A percentile compares a stretch with the other conserved stretches of the same genome.
Conservation (phyloP, 2,888 invertebrate genomes). For the Apamea monoglypha region DNA sequence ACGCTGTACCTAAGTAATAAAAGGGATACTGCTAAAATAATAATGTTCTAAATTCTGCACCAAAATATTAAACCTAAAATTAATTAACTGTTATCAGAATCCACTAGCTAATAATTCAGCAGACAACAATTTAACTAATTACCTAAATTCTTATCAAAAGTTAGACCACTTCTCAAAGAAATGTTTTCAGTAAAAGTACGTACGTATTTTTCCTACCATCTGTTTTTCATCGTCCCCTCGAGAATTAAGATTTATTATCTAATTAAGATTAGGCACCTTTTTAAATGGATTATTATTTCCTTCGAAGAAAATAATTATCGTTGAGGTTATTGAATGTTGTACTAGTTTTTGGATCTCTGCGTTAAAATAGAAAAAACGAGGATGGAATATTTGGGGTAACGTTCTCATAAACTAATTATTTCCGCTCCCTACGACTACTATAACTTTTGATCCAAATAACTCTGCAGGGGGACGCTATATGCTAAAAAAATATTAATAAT, state of each 20-base stretch:
- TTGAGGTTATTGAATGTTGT: constrained; percentile 48
- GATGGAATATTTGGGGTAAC: background rate
- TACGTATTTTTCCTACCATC: constrained; percentile 41
- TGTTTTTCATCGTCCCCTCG: constrained; percentile 50
- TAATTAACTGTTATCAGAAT: background rate
- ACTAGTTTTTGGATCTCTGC: constrained; percentile 32
- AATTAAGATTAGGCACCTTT: constrained; percentile 52
- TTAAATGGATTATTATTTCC: constrained; percentile 53
- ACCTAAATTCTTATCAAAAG: constrained; percentile 34
- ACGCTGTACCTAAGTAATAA: background rate
- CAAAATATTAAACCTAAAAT: background rate
- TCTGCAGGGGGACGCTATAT: background rate
- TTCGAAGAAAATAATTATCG: constrained; percentile 21
- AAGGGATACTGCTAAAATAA: too few species aligned
- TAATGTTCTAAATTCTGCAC: background rate
- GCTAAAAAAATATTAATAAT: background rate
- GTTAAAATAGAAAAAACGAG: background rate
- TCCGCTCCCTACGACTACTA: background rate
- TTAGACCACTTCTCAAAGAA: constrained; percentile 37
- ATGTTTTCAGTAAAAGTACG: constrained; percentile 36
- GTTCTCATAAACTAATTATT: background rate
- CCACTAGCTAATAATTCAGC: constrained; percentile 13
- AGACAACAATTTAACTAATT: constrained; percentile 51
- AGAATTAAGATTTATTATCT: constrained; percentile 64
- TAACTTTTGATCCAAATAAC: background rate